Conservation (phyloP, 2,797 vertebrate species). For the Gallinago stenura region DNA sequence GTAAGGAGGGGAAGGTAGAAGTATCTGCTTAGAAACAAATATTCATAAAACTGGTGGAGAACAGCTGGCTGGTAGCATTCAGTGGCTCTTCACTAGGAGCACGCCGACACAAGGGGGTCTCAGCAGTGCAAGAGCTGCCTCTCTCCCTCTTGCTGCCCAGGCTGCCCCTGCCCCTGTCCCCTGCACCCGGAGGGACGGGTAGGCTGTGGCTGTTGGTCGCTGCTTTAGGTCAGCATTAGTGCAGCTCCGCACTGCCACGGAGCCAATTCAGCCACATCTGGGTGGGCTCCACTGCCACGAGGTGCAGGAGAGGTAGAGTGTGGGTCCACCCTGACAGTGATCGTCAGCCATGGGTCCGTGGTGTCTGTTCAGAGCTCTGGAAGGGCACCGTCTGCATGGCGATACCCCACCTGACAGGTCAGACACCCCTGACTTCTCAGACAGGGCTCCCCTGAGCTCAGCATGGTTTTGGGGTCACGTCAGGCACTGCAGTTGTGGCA, state of each 20-base stretch:
- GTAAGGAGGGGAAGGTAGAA: not conserved
- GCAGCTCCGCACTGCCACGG: not conserved
- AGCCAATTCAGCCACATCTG: not conserved
- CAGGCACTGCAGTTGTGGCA: not conserved
- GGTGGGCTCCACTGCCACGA: not conserved
- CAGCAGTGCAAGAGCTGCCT: not conserved
- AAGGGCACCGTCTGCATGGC: not conserved
- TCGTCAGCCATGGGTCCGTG: accelerated
- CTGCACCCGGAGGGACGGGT: accelerated
- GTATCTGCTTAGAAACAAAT: not conserved
- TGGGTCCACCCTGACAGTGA: accelerated
- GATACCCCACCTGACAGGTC: not conserved
- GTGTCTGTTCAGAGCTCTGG: not conserved
- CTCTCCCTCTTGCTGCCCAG: accelerated
- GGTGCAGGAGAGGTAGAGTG: not conserved
- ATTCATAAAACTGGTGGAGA: accelerated
- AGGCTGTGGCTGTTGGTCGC: not conserved
- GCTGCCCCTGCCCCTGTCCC: not conserved
- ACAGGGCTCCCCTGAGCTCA: not conserved
- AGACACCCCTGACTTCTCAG: not conserved
- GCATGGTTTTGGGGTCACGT: not conserved
- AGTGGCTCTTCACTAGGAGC: not conserved
- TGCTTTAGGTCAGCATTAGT: not conserved
- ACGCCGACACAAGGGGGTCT: accelerated
- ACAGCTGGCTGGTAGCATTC: not conserved